phyloP scores from a whole-genome alignment of 2,797 vertebrate species.

The Cyclura pinguis region DNA sequence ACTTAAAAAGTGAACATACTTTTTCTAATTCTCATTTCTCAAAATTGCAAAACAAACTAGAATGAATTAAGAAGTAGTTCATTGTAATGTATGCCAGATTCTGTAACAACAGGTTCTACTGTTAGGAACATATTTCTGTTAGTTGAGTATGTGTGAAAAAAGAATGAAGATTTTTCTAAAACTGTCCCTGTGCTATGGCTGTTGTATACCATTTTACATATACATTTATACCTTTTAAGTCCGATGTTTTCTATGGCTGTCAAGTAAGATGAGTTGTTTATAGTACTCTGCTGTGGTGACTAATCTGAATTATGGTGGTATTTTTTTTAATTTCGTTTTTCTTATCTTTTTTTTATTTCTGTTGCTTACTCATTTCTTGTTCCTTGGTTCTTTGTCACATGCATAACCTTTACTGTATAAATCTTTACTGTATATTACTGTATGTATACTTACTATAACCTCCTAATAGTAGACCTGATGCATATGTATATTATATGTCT shows the following conservation, averaged over 20 bases:
- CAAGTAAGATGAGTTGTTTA: background rate
- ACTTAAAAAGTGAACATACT: slow-evolving; percentile 1
- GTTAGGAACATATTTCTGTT: slow-evolving; percentile 30
- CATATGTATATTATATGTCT: background rate
- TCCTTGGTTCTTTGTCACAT: background rate
- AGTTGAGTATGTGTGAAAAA: slow-evolving; percentile 34
- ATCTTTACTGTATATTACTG: too few relatives aligned
- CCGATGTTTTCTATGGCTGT: background rate
- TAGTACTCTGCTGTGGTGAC: background rate
- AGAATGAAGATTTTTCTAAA: slow-evolving; percentile 10
- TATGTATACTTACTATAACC: too few relatives aligned
- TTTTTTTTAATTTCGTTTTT: too few relatives aligned
- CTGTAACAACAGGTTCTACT: slow-evolving; percentile 2
- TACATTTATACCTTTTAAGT: slow-evolving; percentile 7
- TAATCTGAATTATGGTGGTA: background rate
- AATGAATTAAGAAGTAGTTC: slow-evolving; percentile 19
- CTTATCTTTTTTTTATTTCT: background rate
- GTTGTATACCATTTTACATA: background rate
- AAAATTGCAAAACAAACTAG: slow-evolving; percentile 37
- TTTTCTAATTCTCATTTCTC: slow-evolving; percentile 13
- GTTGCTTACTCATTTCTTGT: background rate
- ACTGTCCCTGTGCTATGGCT: fast-evolving
- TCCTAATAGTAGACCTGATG: background rate
- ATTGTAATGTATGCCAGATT: background rate
- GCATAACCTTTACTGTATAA: too few relatives aligned